Percentiles rank a stretch among this genome's conserved stretches.
phyloP scores from a whole-genome alignment of 35 echinoderm and acorn worm genomes.

The Heliocidaris tuberculata region DNA sequence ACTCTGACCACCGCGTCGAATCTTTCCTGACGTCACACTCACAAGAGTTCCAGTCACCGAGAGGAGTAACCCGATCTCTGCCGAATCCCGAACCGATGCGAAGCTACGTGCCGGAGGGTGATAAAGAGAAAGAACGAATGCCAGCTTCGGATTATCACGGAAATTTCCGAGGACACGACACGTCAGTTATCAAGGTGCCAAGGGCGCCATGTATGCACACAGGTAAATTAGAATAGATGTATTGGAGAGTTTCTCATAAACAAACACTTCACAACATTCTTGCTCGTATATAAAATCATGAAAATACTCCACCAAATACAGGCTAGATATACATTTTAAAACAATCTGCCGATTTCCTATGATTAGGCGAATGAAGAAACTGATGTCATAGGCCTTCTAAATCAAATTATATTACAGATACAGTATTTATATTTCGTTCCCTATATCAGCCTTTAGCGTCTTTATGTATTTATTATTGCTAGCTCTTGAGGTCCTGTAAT shows the following conservation, averaged over 20 bases:
- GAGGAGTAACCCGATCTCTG: slow-evolving; percentile 64
- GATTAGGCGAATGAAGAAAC: too few species aligned
- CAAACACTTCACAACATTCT: background rate
- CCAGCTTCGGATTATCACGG: slow-evolving; percentile 85
- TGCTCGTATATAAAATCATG: background rate
- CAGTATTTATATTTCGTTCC: too few species aligned
- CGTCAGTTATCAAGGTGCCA: slow-evolving; percentile 55
- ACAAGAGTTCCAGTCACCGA: slow-evolving; percentile 57
- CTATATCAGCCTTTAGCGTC: too few species aligned
- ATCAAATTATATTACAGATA: too few species aligned
- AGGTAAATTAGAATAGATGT: slow-evolving; percentile 48
- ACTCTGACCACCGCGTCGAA: slow-evolving; percentile 80
- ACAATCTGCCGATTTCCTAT: too few species aligned
- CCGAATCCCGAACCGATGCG: slow-evolving; percentile 85
- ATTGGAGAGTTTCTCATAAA: background rate
- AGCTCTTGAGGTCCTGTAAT: background rate
- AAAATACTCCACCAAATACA: background rate
- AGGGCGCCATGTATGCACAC: slow-evolving; percentile 89
- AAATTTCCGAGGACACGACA: slow-evolving; percentile 85
- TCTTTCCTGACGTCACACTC: slow-evolving; percentile 91
- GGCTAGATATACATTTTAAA: too few species aligned
- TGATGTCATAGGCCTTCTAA: too few species aligned
- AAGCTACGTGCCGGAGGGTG: slow-evolving; percentile 92
- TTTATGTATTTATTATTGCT: too few species aligned
- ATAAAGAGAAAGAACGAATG: slow-evolving; percentile 83